Evolutionary conservation across 2,888 invertebrate genomes (phyloP).

Genomic region (Melanostoma mellinum): DNA sequence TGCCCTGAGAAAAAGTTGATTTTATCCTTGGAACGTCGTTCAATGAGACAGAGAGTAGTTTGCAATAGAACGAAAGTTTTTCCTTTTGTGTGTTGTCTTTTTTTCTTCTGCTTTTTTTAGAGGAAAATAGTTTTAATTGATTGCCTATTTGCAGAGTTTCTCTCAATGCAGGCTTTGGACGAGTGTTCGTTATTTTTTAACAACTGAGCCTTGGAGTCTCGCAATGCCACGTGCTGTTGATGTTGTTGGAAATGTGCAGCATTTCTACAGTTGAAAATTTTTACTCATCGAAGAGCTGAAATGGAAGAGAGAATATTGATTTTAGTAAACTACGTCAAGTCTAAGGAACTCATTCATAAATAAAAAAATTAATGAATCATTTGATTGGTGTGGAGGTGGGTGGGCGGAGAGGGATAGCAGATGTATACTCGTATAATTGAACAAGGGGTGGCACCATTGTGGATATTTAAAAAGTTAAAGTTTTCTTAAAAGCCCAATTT

Average conservation of each 20-base stretch:
- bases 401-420: too few relatives aligned
- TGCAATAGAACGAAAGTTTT: slow-evolving; percentile 11
- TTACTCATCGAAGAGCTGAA: slow-evolving; percentile 31
- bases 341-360: too few relatives aligned
- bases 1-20: slow-evolving; percentile 18
- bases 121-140: slow-evolving; percentile 42
- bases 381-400: too few relatives aligned
- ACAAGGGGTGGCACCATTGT: too few relatives aligned
- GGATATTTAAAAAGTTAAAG: too few relatives aligned
- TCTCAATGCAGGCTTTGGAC: slow-evolving; percentile 8
- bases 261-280: slow-evolving; percentile 37
- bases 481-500: too few relatives aligned
- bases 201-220: slow-evolving; percentile 13
- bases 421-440: too few relatives aligned
- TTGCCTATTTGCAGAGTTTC: slow-evolving; percentile 42
- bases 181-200: not conserved
- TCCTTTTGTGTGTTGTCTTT: slow-evolving; percentile 1
- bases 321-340: not conserved
- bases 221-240: slow-evolving; percentile 21
- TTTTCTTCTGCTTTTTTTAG: not conserved
- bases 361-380: too few relatives aligned
- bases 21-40: slow-evolving; percentile 6
- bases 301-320: slow-evolving; percentile 14
- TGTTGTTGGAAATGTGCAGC: slow-evolving; percentile 9
- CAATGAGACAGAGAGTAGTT: not conserved